Base-by-base conservation (phyloP, 2,113 vertebrate genomes). In the Tachuris rubrigastra region DNA sequence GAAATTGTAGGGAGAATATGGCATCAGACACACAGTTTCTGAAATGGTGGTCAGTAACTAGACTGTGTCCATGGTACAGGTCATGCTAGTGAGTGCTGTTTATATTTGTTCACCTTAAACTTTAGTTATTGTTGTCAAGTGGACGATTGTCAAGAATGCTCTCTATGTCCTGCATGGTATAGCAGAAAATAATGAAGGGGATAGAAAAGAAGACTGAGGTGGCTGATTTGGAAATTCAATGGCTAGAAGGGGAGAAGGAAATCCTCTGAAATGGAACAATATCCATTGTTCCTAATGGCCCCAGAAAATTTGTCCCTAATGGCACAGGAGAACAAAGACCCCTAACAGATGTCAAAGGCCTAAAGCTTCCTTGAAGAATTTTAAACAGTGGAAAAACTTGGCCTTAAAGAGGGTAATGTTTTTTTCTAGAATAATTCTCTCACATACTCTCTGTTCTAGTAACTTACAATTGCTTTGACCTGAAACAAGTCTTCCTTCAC, bases 381-480 rank as follows among this genome's bases (percentile, higher is more conserved):
- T 90, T 69, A 35, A 13, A 5, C 24, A 21, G 18, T 4, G 4
- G 9, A 21, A 79, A 47, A 60, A 12, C 8, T 31, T 0, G 0
- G 5, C 15, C 24, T 56, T 84, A 75, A 69, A 41, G 3, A 35
- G 0, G 3, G 6, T 14, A 39, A 42, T 23, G 12, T 55, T 73
- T 79, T 75, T 68, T 49, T 73, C 13, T 60, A 33, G 33, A 82
- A 39, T 37, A 14, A 37, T 19, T 68, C 8, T 76, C 21, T 89
- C 12, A 35, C 25, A 19, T 41, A 12, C 6, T 46, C 9, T 63
- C 35, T 82, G 7, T 79, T 66, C 11, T 49, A 52, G 22, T 21
- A 80, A 35, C 5, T 67, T 33, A 53, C 5, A 50, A 8, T 10
- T 76, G 8, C 7, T 96, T 83, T 86, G 7, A 52, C 10, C 8